Base-by-base conservation (phyloP, 2,888 invertebrate species). In the Bembecia ichneumoniformis region DNA sequence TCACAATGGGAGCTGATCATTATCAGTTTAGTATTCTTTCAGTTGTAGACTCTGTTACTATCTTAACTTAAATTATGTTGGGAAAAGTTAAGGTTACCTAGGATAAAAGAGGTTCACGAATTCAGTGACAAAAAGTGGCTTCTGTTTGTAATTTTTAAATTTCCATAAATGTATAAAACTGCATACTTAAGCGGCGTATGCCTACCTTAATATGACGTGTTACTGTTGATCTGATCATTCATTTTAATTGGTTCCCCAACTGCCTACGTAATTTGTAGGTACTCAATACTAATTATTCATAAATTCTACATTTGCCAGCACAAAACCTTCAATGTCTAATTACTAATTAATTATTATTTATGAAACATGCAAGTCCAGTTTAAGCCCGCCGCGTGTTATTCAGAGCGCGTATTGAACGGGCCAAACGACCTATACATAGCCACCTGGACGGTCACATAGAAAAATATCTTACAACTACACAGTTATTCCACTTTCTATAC, bases 371-470 rank as follows among this genome's bases (percentile, higher is more conserved):
- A 62, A 64, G 60, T 74, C 72, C 71, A 74, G 70, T 56, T 68
- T 79, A 74, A 76, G 64, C 48, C 74, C 74, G 76, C 74, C 70
- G 72, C 63, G 56, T 65, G 63, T 63, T 74, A 73, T 76, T 76
- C 75, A 67, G 64, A 64, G 60, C 66, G 65, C 63, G 74, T 77
- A 80, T 80, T 64, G 78, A 77, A 74, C 79, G 66, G 60, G 61
- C 63, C 67, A 58, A 68, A 56, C 75, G 71, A 83, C 81, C 82
- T 83, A 84, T 86, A 87, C 86, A 86, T 86, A 86, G 84, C 80
- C 84, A 86, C 77, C 84, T 84, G 83, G 84, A 80, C 77, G 78
- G 81, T 82, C 84, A 84, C 86, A 86, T 86, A 86, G 83, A 84
- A 80, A 83, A 75, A 68, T 62, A 53, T 47, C 54, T 67, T 62